Evolutionary conservation across 1,140 invertebrate genomes (phyloP).

Genomic region (Berghia stephanieae): DNA sequence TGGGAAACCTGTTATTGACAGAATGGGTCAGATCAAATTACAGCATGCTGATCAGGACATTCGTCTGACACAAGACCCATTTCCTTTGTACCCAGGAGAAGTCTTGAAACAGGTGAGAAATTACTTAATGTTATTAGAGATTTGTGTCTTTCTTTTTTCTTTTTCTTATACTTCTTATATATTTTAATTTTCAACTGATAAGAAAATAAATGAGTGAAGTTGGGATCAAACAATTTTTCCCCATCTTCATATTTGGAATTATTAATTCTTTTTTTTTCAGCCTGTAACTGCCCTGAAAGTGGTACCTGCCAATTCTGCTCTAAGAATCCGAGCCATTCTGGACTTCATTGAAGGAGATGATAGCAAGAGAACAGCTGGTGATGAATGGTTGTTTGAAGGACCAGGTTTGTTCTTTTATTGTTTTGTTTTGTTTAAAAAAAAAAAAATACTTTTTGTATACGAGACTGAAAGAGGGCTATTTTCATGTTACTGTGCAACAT

Average conservation of each 20-base stretch:
- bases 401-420: constrained; percentile 59
- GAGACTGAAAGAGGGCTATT: too few relatives aligned
- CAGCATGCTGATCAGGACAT: constrained; percentile 69
- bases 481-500: too few relatives aligned
- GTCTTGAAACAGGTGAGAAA: constrained; percentile 60
- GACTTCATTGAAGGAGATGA: constrained; percentile 67
- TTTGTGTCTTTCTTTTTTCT: neutral
- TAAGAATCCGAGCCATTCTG: constrained; percentile 64
- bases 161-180: neutral
- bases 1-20: constrained; percentile 60
- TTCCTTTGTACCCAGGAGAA: constrained; percentile 71
- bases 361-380: constrained; percentile 66
- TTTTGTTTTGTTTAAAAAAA: constrained; percentile 13
- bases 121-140: neutral
- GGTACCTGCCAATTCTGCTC: constrained; percentile 67
- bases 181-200: neutral
- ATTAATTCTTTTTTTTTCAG: constrained; percentile 40
- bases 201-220: neutral
- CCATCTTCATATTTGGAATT: neutral
- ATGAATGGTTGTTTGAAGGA: constrained; percentile 71
- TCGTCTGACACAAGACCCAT: constrained; percentile 70
- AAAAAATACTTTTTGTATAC: too few relatives aligned
- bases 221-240: neutral
- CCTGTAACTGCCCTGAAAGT: constrained; percentile 67
- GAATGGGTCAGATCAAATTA: constrained; percentile 65